Evolutionary conservation across 2,888 invertebrate genomes (phyloP).

Genomic region (Xiphydria camelus): DNA sequence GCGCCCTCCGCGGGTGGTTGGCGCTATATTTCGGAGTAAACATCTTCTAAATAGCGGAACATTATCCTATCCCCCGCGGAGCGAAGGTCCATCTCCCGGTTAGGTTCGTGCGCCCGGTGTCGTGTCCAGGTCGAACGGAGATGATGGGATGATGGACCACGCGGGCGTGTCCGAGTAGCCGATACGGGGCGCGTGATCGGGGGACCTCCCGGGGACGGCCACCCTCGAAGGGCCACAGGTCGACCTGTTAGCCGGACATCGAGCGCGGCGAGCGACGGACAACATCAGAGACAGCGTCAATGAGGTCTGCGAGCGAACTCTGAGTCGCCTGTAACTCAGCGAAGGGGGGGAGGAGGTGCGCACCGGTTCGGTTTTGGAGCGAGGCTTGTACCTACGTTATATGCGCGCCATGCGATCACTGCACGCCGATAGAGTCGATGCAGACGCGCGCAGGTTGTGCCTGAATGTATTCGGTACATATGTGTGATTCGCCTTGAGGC

Average conservation of each 20-base stretch:
- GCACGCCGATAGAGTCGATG: too few relatives aligned
- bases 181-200: constrained; percentile 53
- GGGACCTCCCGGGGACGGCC: constrained; percentile 54
- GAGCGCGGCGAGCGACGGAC: constrained; percentile 22
- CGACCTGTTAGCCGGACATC: constrained; percentile 53
- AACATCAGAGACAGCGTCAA: background rate
- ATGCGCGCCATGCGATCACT: too few relatives aligned
- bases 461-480: too few relatives aligned
- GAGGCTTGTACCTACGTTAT: too few relatives aligned
- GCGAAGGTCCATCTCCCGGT: too few relatives aligned
- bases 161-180: constrained; percentile 53
- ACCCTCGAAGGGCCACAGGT: constrained; percentile 56
- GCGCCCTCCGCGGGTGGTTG: constrained; percentile 22
- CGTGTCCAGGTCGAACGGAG: constrained; percentile 24
- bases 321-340: too few relatives aligned
- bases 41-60: constrained; percentile 21
- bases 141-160: constrained; percentile 52
- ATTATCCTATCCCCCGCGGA: constrained; percentile 15
- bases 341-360: too few relatives aligned
- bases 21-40: constrained; percentile 22
- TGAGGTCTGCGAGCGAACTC: too few relatives aligned
- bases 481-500: too few relatives aligned
- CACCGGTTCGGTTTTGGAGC: too few relatives aligned
- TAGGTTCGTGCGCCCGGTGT: constrained; percentile 14
- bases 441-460: too few relatives aligned